These are phyloP conservation scores for Drosophila anceps DNA, from an alignment of 2,888 invertebrate genomes.

Conservation along the genomic window DNA sequence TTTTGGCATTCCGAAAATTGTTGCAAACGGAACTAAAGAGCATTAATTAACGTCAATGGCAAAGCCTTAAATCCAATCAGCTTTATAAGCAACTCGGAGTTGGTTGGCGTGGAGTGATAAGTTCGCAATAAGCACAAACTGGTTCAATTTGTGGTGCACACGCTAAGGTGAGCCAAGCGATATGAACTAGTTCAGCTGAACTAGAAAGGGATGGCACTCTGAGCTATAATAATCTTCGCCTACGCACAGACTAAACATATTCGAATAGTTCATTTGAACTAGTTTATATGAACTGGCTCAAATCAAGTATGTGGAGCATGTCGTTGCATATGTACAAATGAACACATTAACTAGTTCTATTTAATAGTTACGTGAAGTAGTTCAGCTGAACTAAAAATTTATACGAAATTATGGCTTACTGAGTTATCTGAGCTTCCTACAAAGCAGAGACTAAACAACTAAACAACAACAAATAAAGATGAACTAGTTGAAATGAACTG, in stretches of 20 bases:
- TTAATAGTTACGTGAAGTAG: too few relatives aligned
- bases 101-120: background rate
- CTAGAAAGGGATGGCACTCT: too few relatives aligned
- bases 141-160: background rate
- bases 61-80: conserved; percentile 33
- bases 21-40: conserved; percentile 4
- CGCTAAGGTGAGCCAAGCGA: too few relatives aligned
- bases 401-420: too few relatives aligned
- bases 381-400: too few relatives aligned
- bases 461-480: too few relatives aligned
- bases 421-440: too few relatives aligned
- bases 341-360: background rate
- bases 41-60: conserved; percentile 18
- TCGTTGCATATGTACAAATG: background rate
- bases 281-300: background rate
- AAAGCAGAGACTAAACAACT: too few relatives aligned
- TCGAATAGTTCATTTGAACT: background rate
- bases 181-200: background rate
- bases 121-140: background rate
- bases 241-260: background rate
- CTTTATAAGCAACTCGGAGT: conserved; percentile 14
- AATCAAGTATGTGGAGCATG: too few relatives aligned
- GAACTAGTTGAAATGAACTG: too few relatives aligned
- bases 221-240: background rate
- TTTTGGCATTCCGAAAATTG: conserved; percentile 6